Percentiles rank a stretch among this genome's conserved stretches.
These are phyloP conservation scores for Cephalopterus ornatus DNA, from an alignment of 2,113 vertebrate species.

Conservation along the genomic window DNA sequence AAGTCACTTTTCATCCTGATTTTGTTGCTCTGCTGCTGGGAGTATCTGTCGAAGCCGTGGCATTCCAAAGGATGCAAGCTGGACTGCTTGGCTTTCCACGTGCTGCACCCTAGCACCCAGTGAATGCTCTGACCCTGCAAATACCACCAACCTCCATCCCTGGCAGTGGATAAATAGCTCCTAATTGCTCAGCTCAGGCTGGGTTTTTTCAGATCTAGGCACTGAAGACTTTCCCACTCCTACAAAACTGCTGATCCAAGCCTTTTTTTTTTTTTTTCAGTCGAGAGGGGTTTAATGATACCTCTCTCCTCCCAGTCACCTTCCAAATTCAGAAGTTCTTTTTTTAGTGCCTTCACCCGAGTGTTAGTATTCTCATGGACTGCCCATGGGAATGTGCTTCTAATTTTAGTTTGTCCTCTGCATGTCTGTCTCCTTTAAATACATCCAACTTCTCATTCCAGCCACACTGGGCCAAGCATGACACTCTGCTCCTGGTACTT, in stretches of 20 bases:
- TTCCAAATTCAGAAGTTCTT: conserved; percentile 42
- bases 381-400: conserved; percentile 13
- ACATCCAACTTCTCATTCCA: neutral
- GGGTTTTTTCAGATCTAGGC: neutral
- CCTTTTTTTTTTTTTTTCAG: neutral
- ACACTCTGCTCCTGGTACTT: neutral
- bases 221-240: neutral
- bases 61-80: neutral
- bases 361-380: conserved; percentile 18
- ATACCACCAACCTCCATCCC: neutral
- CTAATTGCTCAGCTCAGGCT: neutral
- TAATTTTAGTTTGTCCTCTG: conserved; percentile 59
- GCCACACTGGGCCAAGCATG: neutral
- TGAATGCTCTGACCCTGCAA: neutral
- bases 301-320: conserved; percentile 31
- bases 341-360: conserved; percentile 39
- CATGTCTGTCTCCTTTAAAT: conserved; percentile 13
- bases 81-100: accelerated
- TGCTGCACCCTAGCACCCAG: neutral
- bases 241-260: neutral
- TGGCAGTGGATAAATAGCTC: neutral
- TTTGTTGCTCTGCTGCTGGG: neutral
- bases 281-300: conserved; percentile 24
- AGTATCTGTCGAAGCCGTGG: neutral
- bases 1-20: neutral